These are phyloP conservation scores for Hipparchia sbordonii DNA, from an alignment of 2,888 invertebrate genomes.

Conservation along the genomic window DNA sequence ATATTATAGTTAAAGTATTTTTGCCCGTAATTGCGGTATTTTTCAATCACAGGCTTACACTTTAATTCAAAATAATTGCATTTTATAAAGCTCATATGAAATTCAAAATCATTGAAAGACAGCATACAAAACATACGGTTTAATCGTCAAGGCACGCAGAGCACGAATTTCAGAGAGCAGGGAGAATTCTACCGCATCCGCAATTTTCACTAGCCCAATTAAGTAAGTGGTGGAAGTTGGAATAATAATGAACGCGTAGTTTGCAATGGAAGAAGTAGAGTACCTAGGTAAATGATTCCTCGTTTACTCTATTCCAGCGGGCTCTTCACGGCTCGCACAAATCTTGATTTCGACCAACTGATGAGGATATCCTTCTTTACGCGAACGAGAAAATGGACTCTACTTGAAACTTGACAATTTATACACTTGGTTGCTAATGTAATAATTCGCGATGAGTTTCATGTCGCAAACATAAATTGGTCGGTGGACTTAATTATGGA, in stretches of 20 bases:
- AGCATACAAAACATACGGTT: too few relatives aligned
- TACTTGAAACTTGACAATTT: conserved; percentile 7
- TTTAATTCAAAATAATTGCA: too few relatives aligned
- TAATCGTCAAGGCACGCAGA: too few relatives aligned
- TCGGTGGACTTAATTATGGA: too few relatives aligned
- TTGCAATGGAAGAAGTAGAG: conserved; percentile 22
- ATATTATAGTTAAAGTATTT: too few relatives aligned
- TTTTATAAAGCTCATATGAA: too few relatives aligned
- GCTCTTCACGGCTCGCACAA: conserved; percentile 1
- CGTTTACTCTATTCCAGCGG: conserved; percentile 1
- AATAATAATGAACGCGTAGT: not conserved
- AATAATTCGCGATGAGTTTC: not conserved
- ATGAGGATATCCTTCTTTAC: conserved; percentile 66
- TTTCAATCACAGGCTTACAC: too few relatives aligned
- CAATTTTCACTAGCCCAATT: not conserved
- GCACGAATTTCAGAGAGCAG: too few relatives aligned
- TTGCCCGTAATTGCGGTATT: too few relatives aligned
- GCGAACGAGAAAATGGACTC: conserved; percentile 41
- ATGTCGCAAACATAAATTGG: too few relatives aligned
- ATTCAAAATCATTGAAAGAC: too few relatives aligned
- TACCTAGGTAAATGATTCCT: conserved; percentile 21
- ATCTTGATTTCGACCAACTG: conserved; percentile 32
- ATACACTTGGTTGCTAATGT: not conserved
- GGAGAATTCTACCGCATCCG: too few relatives aligned
- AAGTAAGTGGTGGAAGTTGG: not conserved